Evolutionary conservation across 2,113 vertebrate genomes (phyloP).

Genomic region (Emberiza fucata): DNA sequence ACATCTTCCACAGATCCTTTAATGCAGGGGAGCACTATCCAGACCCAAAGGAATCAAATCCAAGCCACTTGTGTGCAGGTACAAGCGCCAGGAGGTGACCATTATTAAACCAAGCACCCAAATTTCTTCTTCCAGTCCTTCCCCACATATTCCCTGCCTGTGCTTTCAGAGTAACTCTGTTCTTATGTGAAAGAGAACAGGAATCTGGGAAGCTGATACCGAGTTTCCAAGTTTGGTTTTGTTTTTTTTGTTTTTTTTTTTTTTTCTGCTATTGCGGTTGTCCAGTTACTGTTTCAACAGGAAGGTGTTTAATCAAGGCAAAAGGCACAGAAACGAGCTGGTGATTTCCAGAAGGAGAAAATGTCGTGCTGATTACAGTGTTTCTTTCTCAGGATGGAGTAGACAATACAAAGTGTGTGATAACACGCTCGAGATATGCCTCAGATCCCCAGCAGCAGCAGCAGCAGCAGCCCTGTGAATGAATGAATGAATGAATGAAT

Average conservation of each 20-base stretch:
- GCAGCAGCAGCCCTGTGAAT: slow-evolving; percentile 11
- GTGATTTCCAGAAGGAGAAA: slow-evolving; percentile 41
- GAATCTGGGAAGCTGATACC: neutral
- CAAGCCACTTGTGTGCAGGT: neutral
- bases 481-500: neutral
- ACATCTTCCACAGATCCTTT: neutral
- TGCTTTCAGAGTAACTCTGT: neutral
- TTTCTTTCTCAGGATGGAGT: slow-evolving; percentile 56
- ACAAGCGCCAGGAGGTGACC: neutral
- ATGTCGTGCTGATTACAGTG: slow-evolving; percentile 25
- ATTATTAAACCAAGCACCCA: neutral
- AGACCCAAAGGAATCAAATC: neutral
- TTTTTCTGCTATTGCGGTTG: neutral
- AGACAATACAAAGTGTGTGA: slow-evolving; percentile 27
- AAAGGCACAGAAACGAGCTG: neutral
- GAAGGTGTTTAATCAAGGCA: slow-evolving; percentile 53
- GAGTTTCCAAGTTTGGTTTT: neutral
- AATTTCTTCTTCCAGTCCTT: neutral
- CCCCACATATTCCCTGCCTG: neutral
- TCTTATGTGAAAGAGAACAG: neutral
- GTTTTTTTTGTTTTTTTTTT: neutral
- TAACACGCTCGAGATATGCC: neutral
- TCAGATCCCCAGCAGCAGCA: slow-evolving; percentile 4
- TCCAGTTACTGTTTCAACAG: slow-evolving; percentile 56
- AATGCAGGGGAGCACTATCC: neutral